Base-by-base conservation (phyloP, 2,888 invertebrate species). In the Micoletzkya japonica region DNA sequence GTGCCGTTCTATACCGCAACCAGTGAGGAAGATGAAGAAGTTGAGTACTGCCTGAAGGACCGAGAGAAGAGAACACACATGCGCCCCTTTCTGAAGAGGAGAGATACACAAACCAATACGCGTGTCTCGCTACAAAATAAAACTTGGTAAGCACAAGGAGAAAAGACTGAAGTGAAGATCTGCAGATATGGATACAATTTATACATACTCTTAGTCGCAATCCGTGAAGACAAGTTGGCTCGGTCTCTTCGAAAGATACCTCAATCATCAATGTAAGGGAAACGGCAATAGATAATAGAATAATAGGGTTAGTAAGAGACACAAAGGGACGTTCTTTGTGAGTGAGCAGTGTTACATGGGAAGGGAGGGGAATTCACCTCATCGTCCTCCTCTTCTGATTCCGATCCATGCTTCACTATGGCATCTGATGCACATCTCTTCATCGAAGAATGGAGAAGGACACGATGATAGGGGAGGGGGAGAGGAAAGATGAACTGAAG, bases 21-120 rank as follows among this genome's bases (percentile, higher is more conserved):
- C 64, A 24, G 52, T 54, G 2, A 66, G 64, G 37, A 66, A 66
- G 39, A 66, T 66, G 37, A 66, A 66, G 39, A 66, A 66, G 64
- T 66, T 66, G 37, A 66, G 20, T 17, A 66, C 34, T 26, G 64
- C 37, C 32, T 66, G 64, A 20, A 54, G 14, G n/a, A 66, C 64
- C 3, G 64, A 54, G n/a, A 37, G 36, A 37, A 66, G 30, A 20
- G 54, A 36, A 26, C 37, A 26, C 24, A 24, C 20, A 20, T 54
- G 28, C 2, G 44, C 64, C 7, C 36, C 37, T 28, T 54, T 52
- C 64, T 66, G 54, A 37, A 54, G 26, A 26, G 26, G n/a, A n/a
- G 14, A 14, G n/a, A n/a, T 4, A 36, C 6, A 4, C 7, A 7
- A 36, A 36, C 4, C n/a, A 7, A 10, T 7, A 7, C 14, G 39